Base-by-base conservation (phyloP, 2,888 invertebrate genomes). In the Melanchra persicariae region DNA sequence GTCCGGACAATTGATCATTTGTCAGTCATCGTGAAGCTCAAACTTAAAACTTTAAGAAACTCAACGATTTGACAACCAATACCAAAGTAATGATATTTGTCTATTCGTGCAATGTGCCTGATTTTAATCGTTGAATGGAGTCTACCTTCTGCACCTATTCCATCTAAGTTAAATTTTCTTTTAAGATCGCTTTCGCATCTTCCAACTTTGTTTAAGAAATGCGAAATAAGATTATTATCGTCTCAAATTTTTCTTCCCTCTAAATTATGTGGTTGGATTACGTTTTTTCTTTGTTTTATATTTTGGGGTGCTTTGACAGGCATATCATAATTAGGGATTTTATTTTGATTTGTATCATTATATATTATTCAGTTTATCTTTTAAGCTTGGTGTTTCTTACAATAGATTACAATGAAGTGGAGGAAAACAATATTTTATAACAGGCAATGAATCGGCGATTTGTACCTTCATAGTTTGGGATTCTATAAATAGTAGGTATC, bases 151-250 rank as follows among this genome's bases (percentile, higher is more conserved):
- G 45, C 12, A 10, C 15, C 1, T 12, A 3, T n/a, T 54, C 22
- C 40, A 30, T 47, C 22, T 61, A n/a, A n/a, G n/a, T n/a, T 61
- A 75, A 85, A 75, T 85, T 84, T 80, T 82, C 85, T 85, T 83
- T 83, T 81, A 84, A 83, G 79, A 77, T 74, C 74, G 67, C 70
- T 83, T 75, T 74, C 75, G 57, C 60, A 64, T 70, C 60, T 70
- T 55, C 70, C n/a, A 85, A 83, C 68, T 85, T 82, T 79, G 59
- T 83, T 72, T 74, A 70, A 58, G 85, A 70, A 81, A 75, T 75
- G 63, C 37, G 65, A 71, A 85, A 81, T 78, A 62, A 60, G 70
- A 85, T 85, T 78, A 85, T 76, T 77, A 79, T 74, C 60, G 22
- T 70, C 71, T 71, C 58, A 43, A 73, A 52, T 67, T 82, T 74